phyloP scores from a whole-genome alignment of 2,113 vertebrate genomes.

The Salvelinus sp. region DNA sequence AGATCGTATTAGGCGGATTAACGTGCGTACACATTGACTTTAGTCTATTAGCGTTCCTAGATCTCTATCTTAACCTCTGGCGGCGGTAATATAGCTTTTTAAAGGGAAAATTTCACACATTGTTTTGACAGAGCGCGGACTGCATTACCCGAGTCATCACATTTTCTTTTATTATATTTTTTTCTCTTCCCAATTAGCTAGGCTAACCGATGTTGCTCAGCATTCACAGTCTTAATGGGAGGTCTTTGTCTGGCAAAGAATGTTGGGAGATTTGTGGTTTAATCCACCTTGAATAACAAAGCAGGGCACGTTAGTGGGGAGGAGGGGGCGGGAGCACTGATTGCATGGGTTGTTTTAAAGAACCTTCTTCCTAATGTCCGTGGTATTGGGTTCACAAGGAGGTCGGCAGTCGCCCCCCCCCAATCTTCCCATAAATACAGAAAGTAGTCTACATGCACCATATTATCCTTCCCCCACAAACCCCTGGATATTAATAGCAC shows the following conservation, averaged over 20 bases:
- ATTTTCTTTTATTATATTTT: not conserved
- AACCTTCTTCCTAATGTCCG: conserved; percentile 9
- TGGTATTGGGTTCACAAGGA: conserved; percentile 47
- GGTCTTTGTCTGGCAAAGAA: not conserved
- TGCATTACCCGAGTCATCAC: not conserved
- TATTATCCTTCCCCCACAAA: not conserved
- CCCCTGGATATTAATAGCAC: not conserved
- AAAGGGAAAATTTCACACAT: not conserved
- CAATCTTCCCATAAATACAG: conserved; percentile 28
- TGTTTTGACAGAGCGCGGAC: conserved; percentile 6
- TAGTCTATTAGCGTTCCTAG: conserved; percentile 1
- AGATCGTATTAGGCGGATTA: conserved; percentile 7
- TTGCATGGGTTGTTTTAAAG: not conserved
- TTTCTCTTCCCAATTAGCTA: not conserved
- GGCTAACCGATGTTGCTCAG: not conserved
- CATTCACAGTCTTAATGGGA: not conserved
- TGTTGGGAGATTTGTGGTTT: conserved; percentile 11
- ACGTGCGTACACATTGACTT: not conserved
- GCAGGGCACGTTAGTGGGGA: not conserved
- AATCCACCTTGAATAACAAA: conserved; percentile 39
- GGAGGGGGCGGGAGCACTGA: conserved; percentile 11
- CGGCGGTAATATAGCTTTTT: conserved; percentile 3
- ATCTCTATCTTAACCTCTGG: not conserved
- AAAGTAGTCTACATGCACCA: not conserved
- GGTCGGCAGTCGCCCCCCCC: conserved; percentile 26